Evolutionary conservation across 2,888 invertebrate genomes (phyloP).

Genomic region (Ophioninae sp.): DNA sequence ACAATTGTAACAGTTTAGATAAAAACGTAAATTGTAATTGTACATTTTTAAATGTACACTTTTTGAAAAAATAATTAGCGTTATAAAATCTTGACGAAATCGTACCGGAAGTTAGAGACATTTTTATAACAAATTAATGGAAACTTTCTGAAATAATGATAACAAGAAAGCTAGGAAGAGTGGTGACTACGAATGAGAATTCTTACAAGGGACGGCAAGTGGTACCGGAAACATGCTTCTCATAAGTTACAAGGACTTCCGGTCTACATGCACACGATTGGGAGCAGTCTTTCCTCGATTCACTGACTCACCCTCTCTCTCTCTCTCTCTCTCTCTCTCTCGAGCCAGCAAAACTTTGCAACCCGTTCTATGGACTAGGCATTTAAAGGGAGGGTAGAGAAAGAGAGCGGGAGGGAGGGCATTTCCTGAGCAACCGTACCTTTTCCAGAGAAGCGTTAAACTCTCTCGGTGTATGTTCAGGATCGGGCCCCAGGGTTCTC

Average conservation of each 20-base stretch:
- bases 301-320: constrained; percentile 57
- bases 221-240: constrained; percentile 52
- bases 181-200: constrained; percentile 5
- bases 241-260: constrained; percentile 62
- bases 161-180: constrained; percentile 1
- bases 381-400: constrained; percentile 6
- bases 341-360: constrained; percentile 55
- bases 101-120: no score
- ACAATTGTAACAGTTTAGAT: no score
- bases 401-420: neutral
- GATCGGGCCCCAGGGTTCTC: constrained; percentile 34
- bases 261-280: constrained; percentile 61
- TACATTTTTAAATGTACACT: no score
- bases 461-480: constrained; percentile 22
- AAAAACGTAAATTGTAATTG: no score
- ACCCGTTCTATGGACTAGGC: constrained; percentile 44
- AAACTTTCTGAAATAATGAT: neutral
- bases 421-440: neutral
- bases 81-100: no score
- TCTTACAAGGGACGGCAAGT: constrained; percentile 20
- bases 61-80: no score
- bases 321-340: constrained; percentile 61
- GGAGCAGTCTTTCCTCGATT: constrained; percentile 55
- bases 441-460: constrained; percentile 8
- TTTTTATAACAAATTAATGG: no score